Base-by-base conservation (phyloP, 1,140 invertebrate genomes). In the Battus philenor region DNA sequence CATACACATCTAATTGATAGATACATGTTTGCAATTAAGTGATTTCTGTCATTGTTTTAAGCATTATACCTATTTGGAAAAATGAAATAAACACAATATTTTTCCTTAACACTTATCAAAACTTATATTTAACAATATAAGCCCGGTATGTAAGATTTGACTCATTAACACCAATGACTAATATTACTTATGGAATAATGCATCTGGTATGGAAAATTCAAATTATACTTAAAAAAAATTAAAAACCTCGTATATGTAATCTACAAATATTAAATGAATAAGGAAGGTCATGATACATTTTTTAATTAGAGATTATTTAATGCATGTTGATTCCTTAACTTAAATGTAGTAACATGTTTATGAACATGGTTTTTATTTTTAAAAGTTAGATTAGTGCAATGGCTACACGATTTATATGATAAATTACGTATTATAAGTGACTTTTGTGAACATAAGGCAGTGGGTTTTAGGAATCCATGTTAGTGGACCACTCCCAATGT, bases 401-500 rank as follows among this genome's bases (percentile, higher is more conserved):
- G 15, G 30, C 17, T 15, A 41, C 5, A 10, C 29, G 38, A 41
- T n/a, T 41, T n/a, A 29, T 27, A 24, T 16, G 17, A 29, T 29
- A 15, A 16, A 16, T 41, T 2, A 29, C 17, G 12, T 10, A 15
- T 41, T 41, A 27, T 16, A 20, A 27, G 20, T 26, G 24, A 27
- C 13, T 18, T 41, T 29, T 41, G 24, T 41, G 24, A 41, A 27
- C 38, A 27, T 41, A 41, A 29, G 38, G 12, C 11, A 27, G 38
- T 29, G 24, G 38, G 38, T 39, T 38, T 38, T 41, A 41, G 13
- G 24, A 29, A 26, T 41, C 38, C 52, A 30, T 32, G 34, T 36
- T 45, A 22, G 26, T 22, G 48, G 47, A 59, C 68, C 73, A 79
- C 71, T 79, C 75, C 75, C 69, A 67, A 47, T 44, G 36, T 52